phyloP scores from a whole-genome alignment of 2,797 vertebrate species.

The Myripristis murdjan region DNA sequence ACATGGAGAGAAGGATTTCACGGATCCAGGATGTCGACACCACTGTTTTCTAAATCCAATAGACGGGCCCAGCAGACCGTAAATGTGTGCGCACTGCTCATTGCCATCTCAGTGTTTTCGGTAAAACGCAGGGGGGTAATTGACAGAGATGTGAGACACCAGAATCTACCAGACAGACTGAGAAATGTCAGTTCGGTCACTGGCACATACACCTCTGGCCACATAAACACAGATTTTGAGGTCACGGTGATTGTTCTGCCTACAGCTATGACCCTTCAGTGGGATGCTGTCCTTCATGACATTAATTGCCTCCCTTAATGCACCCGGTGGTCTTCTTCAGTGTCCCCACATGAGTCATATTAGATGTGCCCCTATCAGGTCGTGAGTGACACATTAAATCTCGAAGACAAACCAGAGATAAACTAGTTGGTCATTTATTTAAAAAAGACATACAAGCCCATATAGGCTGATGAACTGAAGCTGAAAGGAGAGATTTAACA shows the following conservation, averaged over 20 bases:
- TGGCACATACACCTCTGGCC: constrained; percentile 70
- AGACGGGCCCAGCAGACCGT: constrained; percentile 68
- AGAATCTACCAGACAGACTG: constrained; percentile 62
- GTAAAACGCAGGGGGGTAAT: constrained; percentile 32
- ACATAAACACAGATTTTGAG: constrained; percentile 73
- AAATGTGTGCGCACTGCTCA: constrained; percentile 53
- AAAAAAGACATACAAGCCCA: neutral
- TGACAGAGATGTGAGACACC: constrained; percentile 30
- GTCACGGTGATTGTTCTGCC: constrained; percentile 76
- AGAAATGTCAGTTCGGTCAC: constrained; percentile 75
- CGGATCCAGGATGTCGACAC: constrained; percentile 52
- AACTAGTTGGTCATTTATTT: constrained; percentile 29
- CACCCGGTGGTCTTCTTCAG: constrained; percentile 57
- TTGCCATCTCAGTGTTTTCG: constrained; percentile 38
- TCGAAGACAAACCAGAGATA: constrained; percentile 56
- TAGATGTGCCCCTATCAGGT: constrained; percentile 33
- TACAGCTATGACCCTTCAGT: constrained; percentile 66
- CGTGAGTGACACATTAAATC: constrained; percentile 56
- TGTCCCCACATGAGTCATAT: constrained; percentile 39
- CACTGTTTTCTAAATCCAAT: constrained; percentile 66
- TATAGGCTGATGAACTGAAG: constrained; percentile 36
- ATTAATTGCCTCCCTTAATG: constrained; percentile 78
- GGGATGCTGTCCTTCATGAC: constrained; percentile 69
- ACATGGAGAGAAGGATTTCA: constrained; percentile 52
- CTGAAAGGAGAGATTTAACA: constrained; percentile 55